These are phyloP conservation scores for Aleiodes testaceus DNA, from an alignment of 2,888 invertebrate species.

Conservation along the genomic window DNA sequence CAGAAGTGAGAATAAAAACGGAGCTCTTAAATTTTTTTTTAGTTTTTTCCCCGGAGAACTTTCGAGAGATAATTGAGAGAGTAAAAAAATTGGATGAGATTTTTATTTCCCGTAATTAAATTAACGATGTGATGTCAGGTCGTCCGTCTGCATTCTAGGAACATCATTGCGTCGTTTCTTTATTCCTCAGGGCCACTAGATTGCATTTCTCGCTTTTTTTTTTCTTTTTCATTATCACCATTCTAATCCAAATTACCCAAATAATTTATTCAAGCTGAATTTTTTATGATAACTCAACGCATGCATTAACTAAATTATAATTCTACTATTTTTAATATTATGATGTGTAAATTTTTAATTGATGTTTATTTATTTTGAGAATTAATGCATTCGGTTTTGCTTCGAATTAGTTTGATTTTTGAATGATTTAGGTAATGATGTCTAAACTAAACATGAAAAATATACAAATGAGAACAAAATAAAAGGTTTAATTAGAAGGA, in stretches of 20 bases:
- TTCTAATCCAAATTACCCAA: constrained; percentile 46
- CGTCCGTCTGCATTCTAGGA: constrained; percentile 38
- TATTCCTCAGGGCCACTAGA: constrained; percentile 44
- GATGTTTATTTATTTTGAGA: no score
- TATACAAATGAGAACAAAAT: constrained; percentile 16
- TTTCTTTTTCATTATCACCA: constrained; percentile 32
- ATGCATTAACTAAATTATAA: constrained; percentile 5
- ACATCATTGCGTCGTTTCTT: constrained; percentile 36
- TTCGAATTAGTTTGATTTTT: not conserved
- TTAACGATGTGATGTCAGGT: constrained; percentile 34
- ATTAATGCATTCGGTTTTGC: no score
- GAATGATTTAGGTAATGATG: not conserved
- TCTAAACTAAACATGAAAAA: constrained; percentile 10
- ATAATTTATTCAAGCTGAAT: constrained; percentile 31
- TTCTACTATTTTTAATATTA: not conserved
- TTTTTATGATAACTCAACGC: not conserved
- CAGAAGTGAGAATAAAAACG: constrained; percentile 4
- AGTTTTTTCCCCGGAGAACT: constrained; percentile 4
- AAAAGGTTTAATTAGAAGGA: not conserved
- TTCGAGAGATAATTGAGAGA: constrained; percentile 7
- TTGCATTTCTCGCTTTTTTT: constrained; percentile 23
- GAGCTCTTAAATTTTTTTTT: constrained; percentile 8
- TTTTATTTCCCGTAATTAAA: constrained; percentile 26
- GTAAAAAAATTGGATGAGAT: constrained; percentile 9
- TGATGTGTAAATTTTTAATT: no score